Evolutionary conservation across 2,113 vertebrate species (phyloP).

Genomic region (Neomonachus schauinslandi): DNA sequence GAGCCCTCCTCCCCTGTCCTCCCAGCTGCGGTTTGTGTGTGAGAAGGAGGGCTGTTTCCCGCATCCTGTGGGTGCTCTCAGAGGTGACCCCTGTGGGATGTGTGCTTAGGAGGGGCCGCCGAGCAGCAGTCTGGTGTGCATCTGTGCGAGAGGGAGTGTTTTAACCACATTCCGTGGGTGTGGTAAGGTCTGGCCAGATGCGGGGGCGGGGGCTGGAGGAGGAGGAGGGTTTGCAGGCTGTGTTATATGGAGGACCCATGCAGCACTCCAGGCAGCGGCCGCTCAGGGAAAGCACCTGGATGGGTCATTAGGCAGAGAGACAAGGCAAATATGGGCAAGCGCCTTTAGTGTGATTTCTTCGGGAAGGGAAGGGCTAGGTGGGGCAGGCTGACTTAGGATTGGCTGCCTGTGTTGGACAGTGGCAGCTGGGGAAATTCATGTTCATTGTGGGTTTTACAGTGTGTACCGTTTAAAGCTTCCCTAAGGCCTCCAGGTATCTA

Average conservation of each 20-base stretch:
- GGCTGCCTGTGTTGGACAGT: not conserved
- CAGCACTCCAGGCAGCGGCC: not conserved
- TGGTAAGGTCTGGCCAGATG: not conserved
- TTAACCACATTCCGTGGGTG: not conserved
- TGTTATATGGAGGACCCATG: not conserved
- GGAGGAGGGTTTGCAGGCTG: too few relatives aligned
- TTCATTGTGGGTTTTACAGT: not conserved
- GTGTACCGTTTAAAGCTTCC: not conserved
- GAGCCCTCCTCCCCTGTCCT: not conserved
- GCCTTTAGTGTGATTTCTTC: not conserved
- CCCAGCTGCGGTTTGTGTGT: not conserved
- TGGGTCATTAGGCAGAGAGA: not conserved
- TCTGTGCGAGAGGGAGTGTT: not conserved
- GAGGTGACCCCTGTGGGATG: not conserved
- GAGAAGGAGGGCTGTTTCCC: not conserved
- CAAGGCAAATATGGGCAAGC: fast-evolving
- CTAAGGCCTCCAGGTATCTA: not conserved
- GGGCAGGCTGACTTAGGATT: not conserved
- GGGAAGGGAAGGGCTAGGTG: not conserved
- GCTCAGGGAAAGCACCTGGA: not conserved
- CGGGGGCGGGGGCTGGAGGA: not conserved
- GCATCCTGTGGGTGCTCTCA: not conserved
- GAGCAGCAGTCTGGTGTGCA: not conserved
- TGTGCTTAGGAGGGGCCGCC: not conserved
- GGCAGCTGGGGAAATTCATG: not conserved